phyloP scores from a whole-genome alignment of 2,797 vertebrate genomes.

The Cynopterus sphinx region DNA sequence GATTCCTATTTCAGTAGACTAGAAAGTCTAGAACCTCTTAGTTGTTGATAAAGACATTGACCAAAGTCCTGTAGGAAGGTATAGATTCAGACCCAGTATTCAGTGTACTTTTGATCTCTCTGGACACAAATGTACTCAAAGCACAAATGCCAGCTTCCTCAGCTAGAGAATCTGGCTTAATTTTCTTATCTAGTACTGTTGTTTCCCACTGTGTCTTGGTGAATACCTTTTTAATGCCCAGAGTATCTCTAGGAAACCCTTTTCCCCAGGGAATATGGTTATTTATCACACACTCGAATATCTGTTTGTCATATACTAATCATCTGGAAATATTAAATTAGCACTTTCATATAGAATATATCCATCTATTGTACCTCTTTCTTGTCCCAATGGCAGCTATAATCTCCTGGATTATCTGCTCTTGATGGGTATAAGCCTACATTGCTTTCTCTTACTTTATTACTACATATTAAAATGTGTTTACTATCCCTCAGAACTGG shows the following conservation, averaged over 20 bases:
- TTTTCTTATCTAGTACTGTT: neutral
- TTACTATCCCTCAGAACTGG: neutral
- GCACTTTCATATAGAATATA: neutral
- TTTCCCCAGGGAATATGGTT: neutral
- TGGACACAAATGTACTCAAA: neutral
- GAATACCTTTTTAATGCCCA: neutral
- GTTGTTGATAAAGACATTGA: neutral
- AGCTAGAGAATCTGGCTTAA: neutral
- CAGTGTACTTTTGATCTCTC: neutral
- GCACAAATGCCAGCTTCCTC: neutral
- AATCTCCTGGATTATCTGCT: neutral
- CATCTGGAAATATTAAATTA: neutral
- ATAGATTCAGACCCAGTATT: neutral
- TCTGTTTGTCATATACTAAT: neutral
- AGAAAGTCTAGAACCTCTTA: neutral
- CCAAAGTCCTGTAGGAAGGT: neutral
- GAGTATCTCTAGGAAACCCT: neutral
- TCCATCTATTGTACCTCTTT: fast-evolving
- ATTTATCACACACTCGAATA: neutral
- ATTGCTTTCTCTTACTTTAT: neutral
- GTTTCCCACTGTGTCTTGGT: neutral
- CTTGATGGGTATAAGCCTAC: neutral
- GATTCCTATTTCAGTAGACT: neutral
- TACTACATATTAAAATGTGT: neutral
- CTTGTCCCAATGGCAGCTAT: neutral